Base-by-base conservation (phyloP, 2,113 vertebrate genomes). In the Limanda limanda region DNA sequence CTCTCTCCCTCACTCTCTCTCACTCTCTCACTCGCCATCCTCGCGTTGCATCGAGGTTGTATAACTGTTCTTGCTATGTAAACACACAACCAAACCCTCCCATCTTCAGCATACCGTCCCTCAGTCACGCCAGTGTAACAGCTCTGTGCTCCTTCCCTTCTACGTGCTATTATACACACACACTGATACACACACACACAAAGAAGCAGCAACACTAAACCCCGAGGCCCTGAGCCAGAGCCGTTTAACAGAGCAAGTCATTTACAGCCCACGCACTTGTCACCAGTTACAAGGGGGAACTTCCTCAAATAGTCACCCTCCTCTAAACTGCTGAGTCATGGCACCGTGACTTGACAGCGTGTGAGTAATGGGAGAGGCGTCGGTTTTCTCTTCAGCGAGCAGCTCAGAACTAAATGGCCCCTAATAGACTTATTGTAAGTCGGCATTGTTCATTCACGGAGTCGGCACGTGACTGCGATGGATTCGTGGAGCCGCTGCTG, bases 1-100 rank as follows among this genome's bases (percentile, higher is more conserved):
- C 13, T 10, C 51, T 54, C 64, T 66, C 13, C 31, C 78, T 76
- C 60, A 65, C 60, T 40, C 4, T 63, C 62, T 10, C 47, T 51
- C 62, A 60, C 13, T 37, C 78, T 31, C 31, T 1, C 31, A 31
- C 6, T 31, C 74, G 63, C 78, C 78, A 24, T 82, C 66, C 74
- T 65, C 74, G 79, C 85, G 78, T 89, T 85, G 73, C 79, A 79
- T 83, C 37, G 17, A 10, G 17, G 73, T 93, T 94, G 83, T 81
- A 52, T 91, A 92, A 94, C 81, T 67, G 85, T 86, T 88, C 88
- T 75, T 75, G 70, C 84, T 88, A 87, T 86, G 77, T 84, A 79
- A 89, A 93, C 84, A 83, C 74, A 61, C 67, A 79, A 68, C 86
- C 67, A 83, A 10, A 12, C 65, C 74, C 68, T 80, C 35, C 66